Percentiles rank a stretch among this genome's conserved stretches.
These are phyloP conservation scores for Megalops atlanticus DNA, from an alignment of 2,113 vertebrate genomes.

Conservation along the genomic window DNA sequence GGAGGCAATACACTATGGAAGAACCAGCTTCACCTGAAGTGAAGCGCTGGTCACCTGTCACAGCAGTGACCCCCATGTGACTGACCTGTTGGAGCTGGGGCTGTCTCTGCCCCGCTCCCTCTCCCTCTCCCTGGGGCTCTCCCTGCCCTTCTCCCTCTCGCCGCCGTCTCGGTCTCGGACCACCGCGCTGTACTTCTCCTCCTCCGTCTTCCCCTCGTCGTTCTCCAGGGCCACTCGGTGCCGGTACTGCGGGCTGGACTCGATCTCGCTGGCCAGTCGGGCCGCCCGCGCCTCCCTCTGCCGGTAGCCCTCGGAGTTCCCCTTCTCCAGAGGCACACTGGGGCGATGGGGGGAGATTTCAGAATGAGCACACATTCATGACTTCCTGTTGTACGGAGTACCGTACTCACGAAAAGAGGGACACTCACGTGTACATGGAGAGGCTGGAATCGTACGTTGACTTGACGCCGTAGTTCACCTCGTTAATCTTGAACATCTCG, in stretches of 20 bases:
- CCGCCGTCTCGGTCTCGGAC: conserved; percentile 69
- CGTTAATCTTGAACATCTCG: conserved; percentile 90
- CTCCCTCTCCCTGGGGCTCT: conserved; percentile 65
- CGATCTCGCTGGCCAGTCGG: conserved; percentile 84
- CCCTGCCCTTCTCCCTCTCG: conserved; percentile 57
- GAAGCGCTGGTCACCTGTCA: not conserved
- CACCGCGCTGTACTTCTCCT: conserved; percentile 85
- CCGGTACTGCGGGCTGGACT: conserved; percentile 84
- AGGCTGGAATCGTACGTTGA: conserved; percentile 90
- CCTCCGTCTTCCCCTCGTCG: conserved; percentile 82
- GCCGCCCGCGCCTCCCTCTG: conserved; percentile 83
- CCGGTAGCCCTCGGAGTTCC: conserved; percentile 78
- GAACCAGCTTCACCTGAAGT: not conserved
- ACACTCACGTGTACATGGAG: conserved; percentile 86
- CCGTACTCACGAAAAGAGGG: not conserved
- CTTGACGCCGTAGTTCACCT: conserved; percentile 87
- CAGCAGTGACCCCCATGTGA: too few species aligned
- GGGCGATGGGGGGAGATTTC: not conserved
- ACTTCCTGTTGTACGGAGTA: too few species aligned
- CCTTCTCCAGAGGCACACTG: conserved; percentile 83
- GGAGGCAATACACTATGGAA: not conserved
- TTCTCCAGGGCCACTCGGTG: conserved; percentile 81
- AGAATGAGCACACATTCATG: not conserved
- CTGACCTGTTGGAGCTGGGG: conserved; percentile 40
- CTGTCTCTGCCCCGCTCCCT: conserved; percentile 51